Evolutionary conservation across 1,140 invertebrate genomes (phyloP), one percentile per base, ranked within the genome.

Genomic region (Chrysopa pallens): DNA sequence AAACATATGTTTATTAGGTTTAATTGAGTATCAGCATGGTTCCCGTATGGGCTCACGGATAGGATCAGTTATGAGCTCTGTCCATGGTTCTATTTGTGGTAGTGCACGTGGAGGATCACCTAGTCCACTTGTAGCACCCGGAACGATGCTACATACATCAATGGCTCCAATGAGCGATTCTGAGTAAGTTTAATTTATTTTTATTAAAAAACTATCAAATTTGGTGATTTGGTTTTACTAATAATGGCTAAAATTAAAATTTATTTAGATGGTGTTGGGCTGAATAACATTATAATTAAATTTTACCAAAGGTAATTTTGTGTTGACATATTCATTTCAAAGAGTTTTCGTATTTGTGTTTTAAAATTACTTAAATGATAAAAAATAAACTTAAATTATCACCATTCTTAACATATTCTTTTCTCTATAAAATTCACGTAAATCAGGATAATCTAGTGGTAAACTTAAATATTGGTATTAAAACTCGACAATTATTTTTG

Each of bases 31-130:
- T 33, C n/a, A 67, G 46, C 49, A 60, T 51, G 46, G 66, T 53
- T 58, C 66, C 46, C 43, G 67, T 51, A 56, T 67, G 52, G 56
- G 64, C 47, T 68, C 50, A 35, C 46, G 57, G 15, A 55, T 50
- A 42, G 56, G 54, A 7, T 59, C 57, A 40, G 43, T 57, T 28
- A 44, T 56, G 41, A 53, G 55, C 17, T 59, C 59, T 6, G 44
- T 67, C 50, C 57, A 68, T 52, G 56, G 64, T 49, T 68, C 50
- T 33, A 45, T 58, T 28, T 56, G 51, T 44, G 56, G 54, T 6
- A 60, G 59, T 41, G 43, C 56, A 15, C 45, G 59, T 41, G 54
- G 55, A 14, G 57, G 57, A 33, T 33, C 31, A 33, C 31, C 31
- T 12, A 33, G 8, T 33, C n/a, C 31, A 12, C n/a, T 29, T 17